phyloP scores from a whole-genome alignment of 2,113 vertebrate species.

The Eulemur rufifrons region DNA sequence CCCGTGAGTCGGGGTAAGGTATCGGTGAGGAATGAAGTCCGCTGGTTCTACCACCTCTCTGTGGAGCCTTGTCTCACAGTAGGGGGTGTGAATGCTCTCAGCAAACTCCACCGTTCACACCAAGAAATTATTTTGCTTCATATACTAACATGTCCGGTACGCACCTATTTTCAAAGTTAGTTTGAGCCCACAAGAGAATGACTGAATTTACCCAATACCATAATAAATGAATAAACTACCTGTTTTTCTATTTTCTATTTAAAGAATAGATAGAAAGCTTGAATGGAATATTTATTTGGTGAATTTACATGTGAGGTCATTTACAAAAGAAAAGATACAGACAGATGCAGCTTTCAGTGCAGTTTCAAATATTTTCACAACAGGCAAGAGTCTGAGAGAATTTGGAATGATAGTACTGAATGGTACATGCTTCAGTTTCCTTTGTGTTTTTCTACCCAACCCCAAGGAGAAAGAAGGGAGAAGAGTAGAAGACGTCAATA shows the following conservation, averaged over 20 bases:
- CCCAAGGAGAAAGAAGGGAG: conserved; percentile 53
- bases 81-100: not conserved
- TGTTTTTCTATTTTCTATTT: conserved; percentile 42
- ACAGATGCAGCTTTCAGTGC: conserved; percentile 87
- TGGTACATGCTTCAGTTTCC: conserved; percentile 85
- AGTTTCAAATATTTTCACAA: conserved; percentile 85
- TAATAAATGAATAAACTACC: conserved; percentile 13
- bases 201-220: not conserved
- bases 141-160: not conserved
- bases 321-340: conserved; percentile 88
- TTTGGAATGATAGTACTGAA: conserved; percentile 84
- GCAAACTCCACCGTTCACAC: not conserved
- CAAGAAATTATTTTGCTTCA: not conserved
- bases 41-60: not conserved
- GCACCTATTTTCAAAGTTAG: not conserved
- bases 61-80: not conserved
- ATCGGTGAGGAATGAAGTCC: not conserved
- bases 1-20: not conserved
- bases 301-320: conserved; percentile 87
- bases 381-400: conserved; percentile 83
- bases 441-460: conserved; percentile 57
- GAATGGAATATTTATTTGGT: conserved; percentile 88
- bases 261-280: conserved; percentile 79
- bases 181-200: not conserved
- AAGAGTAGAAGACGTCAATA: conserved; percentile 74